Percentiles rank a stretch among this genome's conserved stretches.
Conservation (phyloP, 2,113 vertebrate species). For the Rhipidura dahli region DNA sequence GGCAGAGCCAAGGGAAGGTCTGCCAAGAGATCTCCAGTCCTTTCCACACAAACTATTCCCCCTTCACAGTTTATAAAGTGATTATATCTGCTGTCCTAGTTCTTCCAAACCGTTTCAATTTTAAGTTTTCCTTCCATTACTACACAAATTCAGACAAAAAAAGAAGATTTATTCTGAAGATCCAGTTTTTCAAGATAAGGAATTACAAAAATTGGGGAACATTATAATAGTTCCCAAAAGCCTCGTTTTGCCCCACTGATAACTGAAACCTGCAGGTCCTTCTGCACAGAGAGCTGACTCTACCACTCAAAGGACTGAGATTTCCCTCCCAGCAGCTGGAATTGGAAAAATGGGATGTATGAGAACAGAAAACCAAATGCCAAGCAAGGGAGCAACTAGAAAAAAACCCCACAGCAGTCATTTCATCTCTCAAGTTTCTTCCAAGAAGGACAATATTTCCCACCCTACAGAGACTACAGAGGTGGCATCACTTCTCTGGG, state of each 20-base stretch:
- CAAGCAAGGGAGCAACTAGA: accelerated
- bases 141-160: neutral
- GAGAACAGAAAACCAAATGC: neutral
- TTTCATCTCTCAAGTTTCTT: neutral
- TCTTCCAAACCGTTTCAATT: neutral
- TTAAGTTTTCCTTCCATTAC: neutral
- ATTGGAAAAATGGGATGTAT: neutral
- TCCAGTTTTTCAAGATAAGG: neutral
- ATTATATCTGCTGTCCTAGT: neutral
- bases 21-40: neutral
- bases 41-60: neutral
- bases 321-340: neutral
- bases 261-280: neutral
- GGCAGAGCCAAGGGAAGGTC: neutral
- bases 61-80: neutral
- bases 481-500: neutral
- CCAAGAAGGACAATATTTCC: neutral
- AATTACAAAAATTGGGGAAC: neutral
- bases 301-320: neutral
- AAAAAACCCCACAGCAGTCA: neutral
- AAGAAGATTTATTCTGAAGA: neutral
- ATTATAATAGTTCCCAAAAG: neutral
- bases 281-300: neutral
- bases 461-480: neutral
- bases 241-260: neutral